Base-by-base conservation (phyloP, 1,140 invertebrate genomes). In the Apis laboriosa region DNA sequence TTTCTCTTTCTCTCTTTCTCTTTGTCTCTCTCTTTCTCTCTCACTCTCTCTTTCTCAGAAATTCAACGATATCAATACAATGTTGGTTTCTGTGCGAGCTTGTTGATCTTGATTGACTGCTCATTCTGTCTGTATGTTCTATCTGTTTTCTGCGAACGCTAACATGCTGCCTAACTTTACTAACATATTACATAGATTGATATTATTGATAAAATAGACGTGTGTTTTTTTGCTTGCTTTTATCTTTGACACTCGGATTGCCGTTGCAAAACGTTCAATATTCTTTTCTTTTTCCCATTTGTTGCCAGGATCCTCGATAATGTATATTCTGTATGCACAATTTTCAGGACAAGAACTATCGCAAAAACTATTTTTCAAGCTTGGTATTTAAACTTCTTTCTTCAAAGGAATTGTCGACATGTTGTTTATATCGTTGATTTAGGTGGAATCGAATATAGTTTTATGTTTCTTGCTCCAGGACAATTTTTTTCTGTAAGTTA, bases 101-200 rank as follows among this genome's bases (percentile, higher is more conserved):
- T 92, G 76, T 91, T 92, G 76, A 87, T 88, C 72, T 88, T 85
- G 80, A 82, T 89, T 89, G 28, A 64, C 28, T 64, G 84, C 89
- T 51, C 72, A 87, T 87, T 90, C 88, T 89, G 71, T 90, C 86
- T 90, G 87, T 92, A 86, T 90, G 80, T 92, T 92, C 76, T 90
- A 85, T 89, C 76, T 92, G 80, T 90, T 86, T 89, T 87, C 83
- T 91, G 86, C 88, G 89, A 85, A 90, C 83, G 90, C 87, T 90
- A 86, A 91, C 86, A 91, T 84, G 89, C 91, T 91, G 88, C 91
- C 34, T 91, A 86, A 88, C 84, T 61, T 87, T 87, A 84, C 63
- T 85, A 64, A 81, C 71, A 63, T 84, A 67, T 28, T 75, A 75
- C 64, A 21, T 60, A 60, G 19, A 24, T 55, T 86, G 34, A 43